Evolutionary conservation across 2,113 vertebrate genomes (phyloP).

Genomic region (Clarias batrachus): DNA sequence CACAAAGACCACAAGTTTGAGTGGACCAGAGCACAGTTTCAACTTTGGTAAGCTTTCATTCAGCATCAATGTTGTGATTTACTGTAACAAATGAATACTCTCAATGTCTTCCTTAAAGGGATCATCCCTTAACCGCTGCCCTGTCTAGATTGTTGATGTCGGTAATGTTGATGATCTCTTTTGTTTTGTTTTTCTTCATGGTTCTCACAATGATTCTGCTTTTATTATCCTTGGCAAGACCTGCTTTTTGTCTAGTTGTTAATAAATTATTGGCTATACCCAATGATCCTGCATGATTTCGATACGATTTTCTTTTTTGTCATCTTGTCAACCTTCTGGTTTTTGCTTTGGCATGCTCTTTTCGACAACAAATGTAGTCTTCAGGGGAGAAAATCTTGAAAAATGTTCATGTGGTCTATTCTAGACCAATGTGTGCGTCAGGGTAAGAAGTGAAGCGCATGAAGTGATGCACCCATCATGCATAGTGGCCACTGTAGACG

Average conservation of each 20-base stretch:
- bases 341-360: neutral
- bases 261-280: neutral
- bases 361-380: neutral
- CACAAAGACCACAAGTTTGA: slow-evolving; percentile 94
- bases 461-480: too few relatives aligned
- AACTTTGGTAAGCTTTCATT: slow-evolving; percentile 77
- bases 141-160: neutral
- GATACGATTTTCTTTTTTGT: neutral
- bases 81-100: neutral
- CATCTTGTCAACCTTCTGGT: neutral
- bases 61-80: too few relatives aligned
- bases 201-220: neutral
- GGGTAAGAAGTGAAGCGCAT: too few relatives aligned
- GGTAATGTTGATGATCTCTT: neutral
- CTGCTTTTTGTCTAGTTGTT: neutral
- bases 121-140: neutral
- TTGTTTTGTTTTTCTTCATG: too few relatives aligned
- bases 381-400: neutral
- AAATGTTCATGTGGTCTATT: too few relatives aligned
- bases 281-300: neutral
- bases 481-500: too few relatives aligned
- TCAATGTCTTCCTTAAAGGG: neutral
- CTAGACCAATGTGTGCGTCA: too few relatives aligned
- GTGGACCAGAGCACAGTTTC: slow-evolving; percentile 85
- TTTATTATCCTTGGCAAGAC: neutral